These are phyloP conservation scores for Rutpela maculata DNA, from an alignment of 2,888 invertebrate genomes.

Conservation along the genomic window DNA sequence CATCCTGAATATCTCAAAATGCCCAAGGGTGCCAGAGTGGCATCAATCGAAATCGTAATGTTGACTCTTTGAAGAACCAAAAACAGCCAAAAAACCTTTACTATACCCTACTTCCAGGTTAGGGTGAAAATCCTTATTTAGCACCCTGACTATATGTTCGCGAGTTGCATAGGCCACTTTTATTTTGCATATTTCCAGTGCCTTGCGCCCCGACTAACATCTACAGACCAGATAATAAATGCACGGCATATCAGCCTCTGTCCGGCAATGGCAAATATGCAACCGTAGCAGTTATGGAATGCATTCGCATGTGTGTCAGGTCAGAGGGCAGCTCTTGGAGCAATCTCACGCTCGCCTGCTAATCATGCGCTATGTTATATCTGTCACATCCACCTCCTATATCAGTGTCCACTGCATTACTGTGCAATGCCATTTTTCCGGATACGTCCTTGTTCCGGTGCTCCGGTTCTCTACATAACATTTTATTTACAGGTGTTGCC, in stretches of 20 bases:
- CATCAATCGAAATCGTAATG: no score
- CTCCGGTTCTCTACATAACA: constrained; percentile 44
- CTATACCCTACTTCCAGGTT: no score
- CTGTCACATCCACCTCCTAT: constrained; percentile 60
- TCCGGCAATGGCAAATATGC: constrained; percentile 61
- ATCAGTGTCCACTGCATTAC: constrained; percentile 54
- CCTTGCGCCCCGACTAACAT: no score
- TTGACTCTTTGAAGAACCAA: no score
- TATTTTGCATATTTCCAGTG: no score
- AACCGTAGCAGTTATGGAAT: constrained; percentile 62
- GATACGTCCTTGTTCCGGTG: constrained; percentile 51
- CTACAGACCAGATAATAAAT: no score
- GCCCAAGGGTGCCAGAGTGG: no score
- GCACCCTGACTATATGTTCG: no score
- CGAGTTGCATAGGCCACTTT: no score
- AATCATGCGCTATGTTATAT: constrained; percentile 63
- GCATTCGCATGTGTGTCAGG: constrained; percentile 66
- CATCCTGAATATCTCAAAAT: no score
- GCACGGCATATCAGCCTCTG: constrained; percentile 33
- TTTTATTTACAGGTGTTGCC: constrained; percentile 15
- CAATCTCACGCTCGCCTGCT: constrained; percentile 64
- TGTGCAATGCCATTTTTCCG: constrained; percentile 44
- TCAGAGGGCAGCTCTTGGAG: constrained; percentile 63
- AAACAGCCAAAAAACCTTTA: no score
- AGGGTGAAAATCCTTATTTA: no score